A percentile compares a stretch with the other conserved stretches of the same genome.
These are phyloP conservation scores for Cyprinella venusta DNA, from an alignment of 2,797 vertebrate genomes.

Conservation along the genomic window DNA sequence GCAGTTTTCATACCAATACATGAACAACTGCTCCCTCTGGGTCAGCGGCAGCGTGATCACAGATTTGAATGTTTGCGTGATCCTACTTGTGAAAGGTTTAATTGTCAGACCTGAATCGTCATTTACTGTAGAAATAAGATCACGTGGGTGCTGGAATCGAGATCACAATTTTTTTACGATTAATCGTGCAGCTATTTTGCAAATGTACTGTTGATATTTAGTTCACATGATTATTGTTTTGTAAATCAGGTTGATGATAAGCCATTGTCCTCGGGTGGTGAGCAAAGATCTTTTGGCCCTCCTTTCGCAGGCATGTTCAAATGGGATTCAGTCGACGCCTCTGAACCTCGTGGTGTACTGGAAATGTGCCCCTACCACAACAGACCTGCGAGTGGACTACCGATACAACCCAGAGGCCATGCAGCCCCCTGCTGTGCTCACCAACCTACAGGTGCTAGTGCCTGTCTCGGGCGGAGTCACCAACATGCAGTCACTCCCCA, in stretches of 20 bases:
- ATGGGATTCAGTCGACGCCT: conserved; percentile 95
- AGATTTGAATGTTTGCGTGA: not conserved
- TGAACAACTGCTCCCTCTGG: not conserved
- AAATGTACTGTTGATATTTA: not conserved
- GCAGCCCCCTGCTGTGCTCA: conserved; percentile 82
- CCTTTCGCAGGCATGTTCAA: conserved; percentile 86
- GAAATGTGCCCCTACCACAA: conserved; percentile 88
- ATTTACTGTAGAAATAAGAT: not conserved
- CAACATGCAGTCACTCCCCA: conserved; percentile 92
- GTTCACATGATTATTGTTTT: not conserved
- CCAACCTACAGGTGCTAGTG: conserved; percentile 90
- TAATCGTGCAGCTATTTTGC: not conserved
- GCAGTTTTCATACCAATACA: not conserved
- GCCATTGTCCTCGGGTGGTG: not conserved
- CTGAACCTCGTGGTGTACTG: conserved; percentile 96
- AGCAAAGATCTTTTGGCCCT: not conserved
- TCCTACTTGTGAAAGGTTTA: too few relatives aligned
- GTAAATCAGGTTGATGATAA: not conserved
- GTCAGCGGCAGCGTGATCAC: not conserved
- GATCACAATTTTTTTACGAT: not conserved
- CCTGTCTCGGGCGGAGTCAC: conserved; percentile 93
- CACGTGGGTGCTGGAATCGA: not conserved
- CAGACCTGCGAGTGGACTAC: conserved; percentile 94
- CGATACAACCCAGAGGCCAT: conserved; percentile 96
- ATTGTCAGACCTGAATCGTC: not conserved